Percentiles rank a stretch among this genome's conserved stretches.
Evolutionary conservation across 2,113 vertebrate genomes (phyloP).

Genomic region (Sander lucioperca): DNA sequence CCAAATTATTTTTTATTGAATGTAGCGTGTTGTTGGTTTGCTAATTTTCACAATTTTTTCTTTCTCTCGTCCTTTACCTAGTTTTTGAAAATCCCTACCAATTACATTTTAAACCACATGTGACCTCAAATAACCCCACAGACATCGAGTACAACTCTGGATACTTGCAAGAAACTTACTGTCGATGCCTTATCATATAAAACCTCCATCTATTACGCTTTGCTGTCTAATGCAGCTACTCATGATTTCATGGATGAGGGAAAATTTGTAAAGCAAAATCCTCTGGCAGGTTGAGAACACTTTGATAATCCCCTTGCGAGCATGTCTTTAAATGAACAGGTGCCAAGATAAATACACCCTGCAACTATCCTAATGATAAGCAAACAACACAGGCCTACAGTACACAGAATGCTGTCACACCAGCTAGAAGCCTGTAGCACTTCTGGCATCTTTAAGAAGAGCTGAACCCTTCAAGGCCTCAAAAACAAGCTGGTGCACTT

Average conservation of each 20-base stretch:
- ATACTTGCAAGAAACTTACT: background rate
- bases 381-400: constrained; percentile 33
- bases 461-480: constrained; percentile 12
- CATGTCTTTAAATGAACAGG: constrained; percentile 44
- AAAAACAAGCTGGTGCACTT: constrained; percentile 50
- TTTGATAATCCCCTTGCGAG: constrained; percentile 49
- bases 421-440: constrained; percentile 4
- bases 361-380: constrained; percentile 44
- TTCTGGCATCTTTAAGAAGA: constrained; percentile 32
- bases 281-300: constrained; percentile 43
- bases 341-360: constrained; percentile 45
- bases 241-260: constrained; percentile 24
- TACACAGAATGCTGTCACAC: constrained; percentile 18
- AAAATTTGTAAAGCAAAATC: constrained; percentile 42
- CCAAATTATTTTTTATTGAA: background rate
- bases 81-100: background rate
- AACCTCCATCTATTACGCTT: background rate
- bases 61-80: background rate
- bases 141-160: background rate
- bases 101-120: background rate
- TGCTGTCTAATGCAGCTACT: constrained; percentile 31
- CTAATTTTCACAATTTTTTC: background rate
- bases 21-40: background rate
- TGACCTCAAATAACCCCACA: background rate
- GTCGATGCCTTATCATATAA: background rate